Evolutionary conservation across 2,888 invertebrate genomes (phyloP).

Genomic region (Lobophora halterata): DNA sequence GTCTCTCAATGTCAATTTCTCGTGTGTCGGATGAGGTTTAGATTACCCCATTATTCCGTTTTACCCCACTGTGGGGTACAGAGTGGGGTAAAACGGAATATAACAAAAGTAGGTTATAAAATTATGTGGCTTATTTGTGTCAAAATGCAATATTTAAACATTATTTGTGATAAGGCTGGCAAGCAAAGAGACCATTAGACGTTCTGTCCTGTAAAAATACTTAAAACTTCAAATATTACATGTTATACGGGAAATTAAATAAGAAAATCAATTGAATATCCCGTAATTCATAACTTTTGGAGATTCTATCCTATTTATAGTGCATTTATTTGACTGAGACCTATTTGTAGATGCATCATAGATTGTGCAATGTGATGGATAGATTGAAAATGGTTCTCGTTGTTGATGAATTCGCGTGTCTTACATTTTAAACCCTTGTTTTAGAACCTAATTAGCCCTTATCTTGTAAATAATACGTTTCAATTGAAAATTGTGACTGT

Average conservation of each 20-base stretch:
- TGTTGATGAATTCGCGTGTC: too few relatives aligned
- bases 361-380: too few relatives aligned
- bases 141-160: slow-evolving; percentile 52
- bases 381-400: too few relatives aligned
- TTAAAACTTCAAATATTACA: too few relatives aligned
- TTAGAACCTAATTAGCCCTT: too few relatives aligned
- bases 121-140: slow-evolving; percentile 68
- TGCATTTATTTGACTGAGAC: slow-evolving; percentile 23
- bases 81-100: not conserved
- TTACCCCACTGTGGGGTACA: not conserved
- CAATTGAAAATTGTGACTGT: not conserved
- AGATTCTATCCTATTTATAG: too few relatives aligned
- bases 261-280: too few relatives aligned
- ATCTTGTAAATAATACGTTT: slow-evolving; percentile 4
- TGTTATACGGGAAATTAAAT: too few relatives aligned
- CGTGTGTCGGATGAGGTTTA: slow-evolving; percentile 9
- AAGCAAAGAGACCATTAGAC: slow-evolving; percentile 4
- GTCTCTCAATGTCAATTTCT: slow-evolving; percentile 67
- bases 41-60: too few relatives aligned
- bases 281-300: too few relatives aligned
- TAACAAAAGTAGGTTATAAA: slow-evolving; percentile 41
- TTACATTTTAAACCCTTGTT: slow-evolving; percentile 6
- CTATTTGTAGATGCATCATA: slow-evolving; percentile 8
- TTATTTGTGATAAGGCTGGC: slow-evolving; percentile 44
- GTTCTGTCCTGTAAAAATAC: slow-evolving; percentile 10